These are phyloP conservation scores for Apogon hyalosoma DNA, from an alignment of 2,797 vertebrate genomes.

Conservation along the genomic window DNA sequence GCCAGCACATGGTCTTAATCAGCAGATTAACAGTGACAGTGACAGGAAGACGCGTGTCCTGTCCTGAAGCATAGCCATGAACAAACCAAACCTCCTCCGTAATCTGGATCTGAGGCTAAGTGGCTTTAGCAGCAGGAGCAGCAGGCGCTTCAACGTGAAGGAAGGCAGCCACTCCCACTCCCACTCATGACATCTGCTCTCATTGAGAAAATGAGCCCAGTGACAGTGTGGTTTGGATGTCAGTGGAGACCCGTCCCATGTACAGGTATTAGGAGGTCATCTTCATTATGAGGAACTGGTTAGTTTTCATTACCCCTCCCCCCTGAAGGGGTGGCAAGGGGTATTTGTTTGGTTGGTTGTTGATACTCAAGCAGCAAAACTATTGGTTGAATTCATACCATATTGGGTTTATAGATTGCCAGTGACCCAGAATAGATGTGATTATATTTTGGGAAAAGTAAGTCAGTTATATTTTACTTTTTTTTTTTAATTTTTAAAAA, in stretches of 20 bases:
- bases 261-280: no score
- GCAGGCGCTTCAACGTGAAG: constrained; percentile 46
- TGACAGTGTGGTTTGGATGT: constrained; percentile 1
- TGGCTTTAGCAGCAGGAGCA: constrained; percentile 65
- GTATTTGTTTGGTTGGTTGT: no score
- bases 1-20: constrained; percentile 45
- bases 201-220: constrained; percentile 13
- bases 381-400: no score
- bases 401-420: no score
- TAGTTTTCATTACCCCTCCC: no score
- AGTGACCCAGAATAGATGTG: no score
- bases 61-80: constrained; percentile 11
- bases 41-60: constrained; percentile 7
- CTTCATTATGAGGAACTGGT: no score
- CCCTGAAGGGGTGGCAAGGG: no score
- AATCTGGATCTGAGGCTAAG: constrained; percentile 75
- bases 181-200: constrained; percentile 8
- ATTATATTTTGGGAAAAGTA: no score
- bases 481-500: no score
- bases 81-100: constrained; percentile 57
- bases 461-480: no score
- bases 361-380: no score
- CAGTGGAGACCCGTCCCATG: background rate
- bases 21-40: constrained; percentile 55
- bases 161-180: constrained; percentile 22